phyloP scores from a whole-genome alignment of 1,140 invertebrate genomes.

The Prorops nasuta region DNA sequence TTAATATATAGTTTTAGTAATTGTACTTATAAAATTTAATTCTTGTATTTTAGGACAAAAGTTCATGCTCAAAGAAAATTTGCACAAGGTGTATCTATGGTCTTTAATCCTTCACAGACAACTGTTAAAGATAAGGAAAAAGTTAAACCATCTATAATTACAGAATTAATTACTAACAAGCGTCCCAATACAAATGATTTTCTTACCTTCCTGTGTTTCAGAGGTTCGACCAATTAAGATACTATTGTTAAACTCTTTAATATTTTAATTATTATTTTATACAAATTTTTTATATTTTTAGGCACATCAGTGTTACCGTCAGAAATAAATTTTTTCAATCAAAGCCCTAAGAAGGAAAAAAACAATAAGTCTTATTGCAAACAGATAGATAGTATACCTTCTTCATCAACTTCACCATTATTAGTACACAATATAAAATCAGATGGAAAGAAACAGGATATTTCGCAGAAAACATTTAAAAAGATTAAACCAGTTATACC shows the following conservation, averaged over 20 bases:
- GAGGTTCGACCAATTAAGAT: conserved; percentile 55
- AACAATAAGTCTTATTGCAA: no score
- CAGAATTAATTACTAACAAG: conserved; percentile 65
- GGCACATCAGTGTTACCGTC: conserved; percentile 72
- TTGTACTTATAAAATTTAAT: conserved; percentile 8
- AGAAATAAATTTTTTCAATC: conserved; percentile 73
- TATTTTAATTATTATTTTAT: neutral
- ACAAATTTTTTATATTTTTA: conserved; percentile 36
- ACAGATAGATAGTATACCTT: conserved; percentile 17
- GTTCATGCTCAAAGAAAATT: conserved; percentile 90
- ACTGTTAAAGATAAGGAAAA: conserved; percentile 64
- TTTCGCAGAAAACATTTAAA: conserved; percentile 21
- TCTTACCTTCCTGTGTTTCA: conserved; percentile 83
- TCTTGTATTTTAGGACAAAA: conserved; percentile 62
- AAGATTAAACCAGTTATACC: conserved; percentile 31
- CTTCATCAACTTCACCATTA: conserved; percentile 30
- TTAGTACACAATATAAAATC: no score
- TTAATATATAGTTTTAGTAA: conserved; percentile 12
- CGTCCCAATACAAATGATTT: conserved; percentile 88
- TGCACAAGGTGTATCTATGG: conserved; percentile 70
- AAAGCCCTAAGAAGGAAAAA: conserved; percentile 48
- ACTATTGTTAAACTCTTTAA: conserved; percentile 10
- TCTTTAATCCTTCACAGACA: conserved; percentile 48
- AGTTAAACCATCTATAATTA: conserved; percentile 50
- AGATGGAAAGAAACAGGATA: conserved; percentile 23